Base-by-base conservation (phyloP, 2,113 vertebrate species). In the Equus quagga region DNA sequence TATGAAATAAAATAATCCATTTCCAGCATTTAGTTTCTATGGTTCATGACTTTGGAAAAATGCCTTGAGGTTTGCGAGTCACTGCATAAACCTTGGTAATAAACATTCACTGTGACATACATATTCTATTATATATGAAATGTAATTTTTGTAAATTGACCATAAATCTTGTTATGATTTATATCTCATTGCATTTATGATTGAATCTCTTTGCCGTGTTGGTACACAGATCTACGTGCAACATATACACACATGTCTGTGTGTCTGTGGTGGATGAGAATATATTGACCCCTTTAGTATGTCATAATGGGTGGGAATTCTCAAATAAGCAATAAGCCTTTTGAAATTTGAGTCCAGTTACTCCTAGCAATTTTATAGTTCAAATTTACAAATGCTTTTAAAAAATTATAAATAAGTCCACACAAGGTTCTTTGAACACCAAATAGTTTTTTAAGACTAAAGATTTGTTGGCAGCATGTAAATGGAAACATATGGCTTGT, bases 41-140 rank as follows among this genome's bases (percentile, higher is more conserved):
- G 82, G 49, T 81, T 97, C 46, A 46, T 96, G 93, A 97, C 86
- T 98, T 62, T 65, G 69, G 62, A 83, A 78, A 95, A 97, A 64
- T 67, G 85, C 96, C 87, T 89, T 19, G 64, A 96, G 96, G 82
- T 85, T 76, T 97, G 89, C 95, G 97, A 97, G 97, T 89, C 86
- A 64, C 44, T 31, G 86, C 96, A 88, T 96, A 86, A 95, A 96
- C 96, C 97, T 67, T 69, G 76, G 83, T 93, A 93, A 97, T 94
- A 94, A 96, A 81, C 51, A 89, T 73, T 12, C 21, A 28, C 44
- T 31, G 60, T 81, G 92, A 95, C 83, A 58, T 69, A 58, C 10
- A 62, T 54, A 78, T 96, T 89, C 85, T 96, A 56, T 89, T 80
- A 80, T 26, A 44, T 33, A 62, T 91, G 86, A 96, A 56, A 70